Conservation (phyloP, 2,888 invertebrate species). For the Idaea aversata region DNA sequence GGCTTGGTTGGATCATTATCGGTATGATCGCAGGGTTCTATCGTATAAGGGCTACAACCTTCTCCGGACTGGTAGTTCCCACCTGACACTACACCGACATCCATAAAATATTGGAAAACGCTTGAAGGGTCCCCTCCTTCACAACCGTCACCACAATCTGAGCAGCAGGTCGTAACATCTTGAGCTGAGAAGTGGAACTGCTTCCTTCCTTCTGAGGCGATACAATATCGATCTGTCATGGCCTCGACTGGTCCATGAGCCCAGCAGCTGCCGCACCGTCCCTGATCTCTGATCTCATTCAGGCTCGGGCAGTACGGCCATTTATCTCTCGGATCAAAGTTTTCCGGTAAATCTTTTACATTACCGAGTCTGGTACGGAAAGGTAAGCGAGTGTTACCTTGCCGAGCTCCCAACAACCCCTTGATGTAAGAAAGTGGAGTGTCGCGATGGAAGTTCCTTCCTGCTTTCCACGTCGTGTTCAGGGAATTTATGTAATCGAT, state of each 20-base stretch:
- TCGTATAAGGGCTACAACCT: conserved; percentile 78
- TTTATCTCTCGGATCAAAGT: conserved; percentile 86
- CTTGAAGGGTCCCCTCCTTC: neutral
- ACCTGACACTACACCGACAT: conserved; percentile 84
- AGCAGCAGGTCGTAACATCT: conserved; percentile 37
- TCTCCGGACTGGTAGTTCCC: conserved; percentile 84
- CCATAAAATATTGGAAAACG: conserved; percentile 7
- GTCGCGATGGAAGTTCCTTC: conserved; percentile 83
- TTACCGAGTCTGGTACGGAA: conserved; percentile 1
- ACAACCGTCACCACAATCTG: neutral
- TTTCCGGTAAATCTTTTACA: conserved; percentile 77
- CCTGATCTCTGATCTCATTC: conserved; percentile 86
- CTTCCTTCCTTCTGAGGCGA: conserved; percentile 81
- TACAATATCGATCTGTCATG: conserved; percentile 90
- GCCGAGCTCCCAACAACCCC: conserved; percentile 6
- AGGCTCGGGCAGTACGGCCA: conserved; percentile 91
- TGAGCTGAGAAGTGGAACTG: conserved; percentile 82
- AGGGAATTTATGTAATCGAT: conserved; percentile 83
- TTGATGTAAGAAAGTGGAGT: conserved; percentile 80
- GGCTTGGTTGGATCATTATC: neutral
- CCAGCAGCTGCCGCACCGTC: conserved; percentile 93
- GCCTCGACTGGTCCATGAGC: conserved; percentile 90
- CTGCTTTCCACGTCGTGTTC: conserved; percentile 86
- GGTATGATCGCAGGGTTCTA: conserved; percentile 78
- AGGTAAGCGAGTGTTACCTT: neutral